Conservation (phyloP, 2,888 invertebrate genomes). For the Plutella xylostella region DNA sequence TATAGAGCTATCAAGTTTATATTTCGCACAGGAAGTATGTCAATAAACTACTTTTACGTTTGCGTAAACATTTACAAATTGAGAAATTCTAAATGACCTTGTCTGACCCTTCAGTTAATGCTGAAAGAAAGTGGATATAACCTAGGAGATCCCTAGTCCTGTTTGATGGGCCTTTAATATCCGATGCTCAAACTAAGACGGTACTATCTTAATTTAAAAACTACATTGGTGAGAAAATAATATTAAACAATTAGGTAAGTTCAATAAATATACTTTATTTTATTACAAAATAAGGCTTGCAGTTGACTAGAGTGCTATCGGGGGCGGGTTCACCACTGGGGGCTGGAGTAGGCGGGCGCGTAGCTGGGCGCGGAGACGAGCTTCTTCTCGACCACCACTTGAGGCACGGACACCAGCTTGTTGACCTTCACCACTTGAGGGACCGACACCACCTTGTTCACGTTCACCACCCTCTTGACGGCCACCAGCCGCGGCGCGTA, state of each 20-base stretch:
- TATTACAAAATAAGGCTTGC: neutral
- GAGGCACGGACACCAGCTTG: conserved; percentile 29
- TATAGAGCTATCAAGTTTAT: too few relatives aligned
- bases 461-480: conserved; percentile 32
- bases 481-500: conserved; percentile 23
- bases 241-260: neutral
- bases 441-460: conserved; percentile 35
- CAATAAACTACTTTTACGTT: too few relatives aligned
- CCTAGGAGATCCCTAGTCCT: too few relatives aligned
- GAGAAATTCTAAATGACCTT: too few relatives aligned
- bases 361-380: too few relatives aligned
- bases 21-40: too few relatives aligned
- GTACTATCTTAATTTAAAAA: neutral
- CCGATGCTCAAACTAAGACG: too few relatives aligned
- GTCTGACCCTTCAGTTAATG: neutral
- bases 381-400: too few relatives aligned
- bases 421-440: conserved; percentile 31
- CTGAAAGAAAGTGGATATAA: neutral
- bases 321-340: too few relatives aligned
- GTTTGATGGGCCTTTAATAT: too few relatives aligned
- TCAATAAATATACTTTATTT: neutral
- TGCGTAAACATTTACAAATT: neutral
- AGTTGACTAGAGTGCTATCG: too few relatives aligned
- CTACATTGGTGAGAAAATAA: neutral
- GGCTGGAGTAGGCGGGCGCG: too few relatives aligned